phyloP scores from a whole-genome alignment of 2,888 invertebrate species.

The Coleophora flavipennella region DNA sequence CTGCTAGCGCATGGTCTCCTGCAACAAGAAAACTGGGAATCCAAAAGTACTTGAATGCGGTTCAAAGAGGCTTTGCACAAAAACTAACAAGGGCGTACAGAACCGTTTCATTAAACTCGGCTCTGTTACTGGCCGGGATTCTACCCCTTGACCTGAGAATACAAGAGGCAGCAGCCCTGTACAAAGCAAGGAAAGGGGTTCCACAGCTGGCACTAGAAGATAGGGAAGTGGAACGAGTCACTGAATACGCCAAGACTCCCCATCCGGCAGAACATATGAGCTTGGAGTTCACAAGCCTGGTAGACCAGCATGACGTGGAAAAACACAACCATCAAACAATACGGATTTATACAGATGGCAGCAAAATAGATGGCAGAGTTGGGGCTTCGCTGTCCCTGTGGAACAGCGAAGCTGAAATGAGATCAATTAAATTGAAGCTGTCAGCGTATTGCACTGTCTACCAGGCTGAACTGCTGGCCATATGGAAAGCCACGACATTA shows the following conservation, averaged over 20 bases:
- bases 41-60: neutral
- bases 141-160: constrained; percentile 10
- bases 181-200: neutral
- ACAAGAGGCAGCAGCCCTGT: neutral
- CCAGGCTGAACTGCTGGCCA: constrained; percentile 7
- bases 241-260: too few species aligned
- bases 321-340: neutral
- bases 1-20: neutral
- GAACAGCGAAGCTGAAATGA: constrained; percentile 5
- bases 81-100: constrained; percentile 1
- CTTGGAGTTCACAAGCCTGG: neutral
- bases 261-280: neutral
- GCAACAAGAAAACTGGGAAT: neutral
- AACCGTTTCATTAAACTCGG: constrained; percentile 6
- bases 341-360: neutral
- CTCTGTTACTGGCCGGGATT: constrained; percentile 8
- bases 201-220: neutral
- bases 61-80: constrained; percentile 2
- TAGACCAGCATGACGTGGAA: neutral
- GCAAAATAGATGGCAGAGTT: neutral
- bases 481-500: too few species aligned
- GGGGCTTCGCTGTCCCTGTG: constrained; percentile 4
- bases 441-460: constrained; percentile 6
- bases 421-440: constrained; percentile 5
- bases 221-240: neutral